These are phyloP conservation scores for Copidosoma aretas DNA, from an alignment of 2,888 invertebrate species.

Conservation along the genomic window DNA sequence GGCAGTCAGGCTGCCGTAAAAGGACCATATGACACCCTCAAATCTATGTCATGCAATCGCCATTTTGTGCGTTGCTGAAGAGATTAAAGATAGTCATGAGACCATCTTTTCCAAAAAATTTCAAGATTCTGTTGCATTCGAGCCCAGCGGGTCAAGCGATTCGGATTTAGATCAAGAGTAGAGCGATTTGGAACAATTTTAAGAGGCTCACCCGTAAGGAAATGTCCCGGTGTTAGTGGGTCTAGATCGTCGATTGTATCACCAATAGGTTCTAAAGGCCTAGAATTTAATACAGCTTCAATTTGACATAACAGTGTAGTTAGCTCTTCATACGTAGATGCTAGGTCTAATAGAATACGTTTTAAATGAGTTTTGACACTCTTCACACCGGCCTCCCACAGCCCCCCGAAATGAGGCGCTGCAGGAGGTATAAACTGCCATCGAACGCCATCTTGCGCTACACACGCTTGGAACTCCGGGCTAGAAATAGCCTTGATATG, in stretches of 20 bases:
- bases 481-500: neutral
- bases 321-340: constrained; percentile 3
- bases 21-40: no score
- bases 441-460: neutral
- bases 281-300: neutral
- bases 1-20: no score
- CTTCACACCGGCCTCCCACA: constrained; percentile 17
- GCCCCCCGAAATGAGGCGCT: constrained; percentile 1
- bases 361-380: neutral
- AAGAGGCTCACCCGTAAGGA: neutral
- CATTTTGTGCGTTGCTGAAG: no score
- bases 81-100: no score
- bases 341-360: neutral
- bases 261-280: neutral
- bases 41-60: no score
- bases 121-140: no score
- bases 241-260: neutral
- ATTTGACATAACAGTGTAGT: neutral
- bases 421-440: neutral
- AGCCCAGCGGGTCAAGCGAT: neutral
- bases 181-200: neutral
- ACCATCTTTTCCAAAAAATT: no score
- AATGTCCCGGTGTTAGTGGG: neutral
- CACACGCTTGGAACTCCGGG: neutral
- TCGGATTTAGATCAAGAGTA: no score